A percentile compares a stretch with the other conserved stretches of the same genome.
Evolutionary conservation across 2,888 invertebrate species (phyloP).

Genomic region (Trilocha varians): DNA sequence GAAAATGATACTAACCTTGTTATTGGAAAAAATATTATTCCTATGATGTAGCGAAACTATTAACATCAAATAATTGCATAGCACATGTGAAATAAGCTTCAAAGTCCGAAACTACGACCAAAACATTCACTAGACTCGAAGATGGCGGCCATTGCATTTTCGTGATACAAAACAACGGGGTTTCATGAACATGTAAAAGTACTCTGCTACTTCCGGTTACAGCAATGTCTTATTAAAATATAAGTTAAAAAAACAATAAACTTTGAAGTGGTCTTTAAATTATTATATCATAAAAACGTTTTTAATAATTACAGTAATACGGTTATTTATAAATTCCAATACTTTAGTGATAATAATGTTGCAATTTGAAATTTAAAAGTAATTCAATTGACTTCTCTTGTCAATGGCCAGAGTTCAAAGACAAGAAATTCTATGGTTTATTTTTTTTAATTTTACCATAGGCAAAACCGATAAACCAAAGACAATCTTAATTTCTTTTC

Average conservation of each 20-base stretch:
- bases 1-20: conserved; percentile 53
- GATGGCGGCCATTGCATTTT: conserved; percentile 89
- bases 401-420: conserved; percentile 22
- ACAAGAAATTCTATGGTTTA: conserved; percentile 12
- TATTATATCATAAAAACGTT: no score
- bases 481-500: background rate
- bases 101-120: conserved; percentile 73
- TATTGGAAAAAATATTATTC: conserved; percentile 43
- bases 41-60: conserved; percentile 55
- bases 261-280: no score
- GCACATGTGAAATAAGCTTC: conserved; percentile 56
- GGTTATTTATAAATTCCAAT: no score
- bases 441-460: conserved; percentile 5
- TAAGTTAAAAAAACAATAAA: background rate
- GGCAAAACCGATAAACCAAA: conserved; percentile 8
- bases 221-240: background rate
- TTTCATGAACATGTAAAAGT: conserved; percentile 63
- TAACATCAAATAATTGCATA: conserved; percentile 62
- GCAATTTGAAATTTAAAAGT: conserved; percentile 6
- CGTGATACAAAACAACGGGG: conserved; percentile 83
- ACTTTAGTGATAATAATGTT: background rate
- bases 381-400: conserved; percentile 7
- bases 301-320: no score
- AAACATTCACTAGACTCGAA: conserved; percentile 88
- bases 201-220: conserved; percentile 51